Evolutionary conservation across 2,888 invertebrate species (phyloP), one percentile per base, ranked within the genome.

Genomic region (Eledona agricola): DNA sequence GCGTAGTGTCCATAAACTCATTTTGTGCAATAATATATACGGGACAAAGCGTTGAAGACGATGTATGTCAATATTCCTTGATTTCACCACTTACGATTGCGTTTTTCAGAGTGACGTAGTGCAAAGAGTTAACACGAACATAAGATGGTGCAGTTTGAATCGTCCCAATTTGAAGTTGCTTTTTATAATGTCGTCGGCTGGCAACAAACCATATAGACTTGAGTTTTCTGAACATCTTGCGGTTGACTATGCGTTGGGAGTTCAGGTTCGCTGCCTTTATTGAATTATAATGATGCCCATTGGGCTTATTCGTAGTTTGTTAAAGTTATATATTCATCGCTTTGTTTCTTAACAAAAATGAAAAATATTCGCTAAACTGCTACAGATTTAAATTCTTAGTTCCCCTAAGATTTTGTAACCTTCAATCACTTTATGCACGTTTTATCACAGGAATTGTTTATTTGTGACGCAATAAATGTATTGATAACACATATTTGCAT

Each of bases 331-430:
- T 25, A 7, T 11, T 7, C 7, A 7, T 7, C 11, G 1, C 4
- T 25, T 4, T 25, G 25, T 25, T 25, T 25, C 4, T 25, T 25
- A 4, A n/a, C n/a, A n/a, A n/a, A n/a, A n/a, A n/a, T n/a, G n/a
- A n/a, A n/a, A n/a, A n/a, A n/a, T n/a, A n/a, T n/a, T n/a, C n/a
- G n/a, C n/a, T n/a, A n/a, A n/a, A n/a, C n/a, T n/a, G n/a, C n/a
- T n/a, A n/a, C n/a, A n/a, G n/a, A n/a, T n/a, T n/a, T n/a, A n/a
- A n/a, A n/a, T n/a, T n/a, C n/a, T n/a, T n/a, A n/a, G n/a, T n/a
- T n/a, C n/a, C n/a, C n/a, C n/a, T n/a, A n/a, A n/a, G n/a, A n/a
- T n/a, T n/a, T n/a, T n/a, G n/a, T n/a, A n/a, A n/a, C n/a, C n/a
- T n/a, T n/a, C n/a, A n/a, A n/a, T n/a, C n/a, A n/a, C n/a, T n/a